These are phyloP conservation scores for Autographa pulchrina DNA, from an alignment of 2,888 invertebrate genomes.

Conservation along the genomic window DNA sequence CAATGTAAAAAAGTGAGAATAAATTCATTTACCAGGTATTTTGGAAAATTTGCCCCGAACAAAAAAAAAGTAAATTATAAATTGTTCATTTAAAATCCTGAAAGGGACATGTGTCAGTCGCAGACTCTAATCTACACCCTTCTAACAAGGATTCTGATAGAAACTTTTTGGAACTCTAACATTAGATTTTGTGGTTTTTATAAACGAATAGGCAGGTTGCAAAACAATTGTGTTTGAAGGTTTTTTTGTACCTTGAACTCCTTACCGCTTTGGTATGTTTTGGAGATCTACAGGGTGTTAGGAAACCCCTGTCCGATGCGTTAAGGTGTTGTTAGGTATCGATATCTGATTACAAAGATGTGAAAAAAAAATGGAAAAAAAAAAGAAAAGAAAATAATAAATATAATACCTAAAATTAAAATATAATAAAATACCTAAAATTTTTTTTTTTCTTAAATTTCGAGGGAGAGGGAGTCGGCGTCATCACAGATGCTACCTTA, in stretches of 20 bases:
- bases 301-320: too few relatives aligned
- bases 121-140: constrained; percentile 1
- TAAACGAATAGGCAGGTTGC: neutral
- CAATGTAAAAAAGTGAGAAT: neutral
- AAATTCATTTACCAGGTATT: neutral
- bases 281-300: too few relatives aligned
- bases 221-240: neutral
- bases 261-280: too few relatives aligned
- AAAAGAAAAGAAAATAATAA: too few relatives aligned
- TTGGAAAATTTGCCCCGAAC: neutral
- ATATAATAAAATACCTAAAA: too few relatives aligned
- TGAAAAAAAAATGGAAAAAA: too few relatives aligned
- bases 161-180: neutral
- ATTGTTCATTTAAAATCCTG: neutral
- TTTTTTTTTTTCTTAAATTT: too few relatives aligned
- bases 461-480: too few relatives aligned
- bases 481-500: too few relatives aligned
- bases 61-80: constrained; percentile 3
- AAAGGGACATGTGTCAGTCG: neutral
- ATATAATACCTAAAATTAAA: too few relatives aligned
- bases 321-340: too few relatives aligned
- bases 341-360: too few relatives aligned
- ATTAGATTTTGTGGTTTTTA: neutral
- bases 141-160: neutral
- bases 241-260: neutral